Base-by-base conservation (phyloP, 2,113 vertebrate species). In the Ptilorrhoa leucosticta region DNA sequence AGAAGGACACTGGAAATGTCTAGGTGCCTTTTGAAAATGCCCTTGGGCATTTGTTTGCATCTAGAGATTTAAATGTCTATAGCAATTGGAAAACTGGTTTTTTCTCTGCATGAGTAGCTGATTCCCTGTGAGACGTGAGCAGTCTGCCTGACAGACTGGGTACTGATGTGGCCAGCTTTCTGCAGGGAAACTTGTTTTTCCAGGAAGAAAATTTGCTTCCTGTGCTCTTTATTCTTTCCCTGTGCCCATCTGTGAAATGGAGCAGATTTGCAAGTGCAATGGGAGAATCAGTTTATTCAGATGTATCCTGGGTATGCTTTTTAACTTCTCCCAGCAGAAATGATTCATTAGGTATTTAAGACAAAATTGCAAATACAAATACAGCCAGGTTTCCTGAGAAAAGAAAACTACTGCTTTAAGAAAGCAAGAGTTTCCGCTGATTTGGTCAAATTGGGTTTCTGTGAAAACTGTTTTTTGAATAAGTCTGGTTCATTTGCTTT, bases 51-150 rank as follows among this genome's bases (percentile, higher is more conserved):
- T 69, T 80, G 13, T 76, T 84, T 89, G 30, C 44, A 66, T 71
- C 68, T 80, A 45, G 40, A 68, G 50, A 39, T 18, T n/a, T 90
- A 66, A 86, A 86, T 66, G 56, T 63, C 50, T 45, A 4, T 8
- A 93, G 69, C 65, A 92, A 84, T 6, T 51, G 80, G 68, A 92
- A 88, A 73, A 87, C 35, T 86, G 63, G 26, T 87, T 96, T 91
- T 31, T 83, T 69, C 33, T 86, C 35, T 31, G 24, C 2, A 1
- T 65, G 75, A 73, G 21, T 33, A 69, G 45, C 79, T 83, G 75
- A 68, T 87, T 83, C 30, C 30, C 51, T 63, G 20, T 73, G 63
- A 88, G 56, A 77, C 0, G 0, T 14, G 45, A 70, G 50, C 79
- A 73, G 76, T 50, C 70, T 87, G 76, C 51, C 66, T 88, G 76